A percentile compares a stretch with the other conserved stretches of the same genome.
phyloP scores from a whole-genome alignment of 2,113 vertebrate genomes.

The Serilophus lunatus region DNA sequence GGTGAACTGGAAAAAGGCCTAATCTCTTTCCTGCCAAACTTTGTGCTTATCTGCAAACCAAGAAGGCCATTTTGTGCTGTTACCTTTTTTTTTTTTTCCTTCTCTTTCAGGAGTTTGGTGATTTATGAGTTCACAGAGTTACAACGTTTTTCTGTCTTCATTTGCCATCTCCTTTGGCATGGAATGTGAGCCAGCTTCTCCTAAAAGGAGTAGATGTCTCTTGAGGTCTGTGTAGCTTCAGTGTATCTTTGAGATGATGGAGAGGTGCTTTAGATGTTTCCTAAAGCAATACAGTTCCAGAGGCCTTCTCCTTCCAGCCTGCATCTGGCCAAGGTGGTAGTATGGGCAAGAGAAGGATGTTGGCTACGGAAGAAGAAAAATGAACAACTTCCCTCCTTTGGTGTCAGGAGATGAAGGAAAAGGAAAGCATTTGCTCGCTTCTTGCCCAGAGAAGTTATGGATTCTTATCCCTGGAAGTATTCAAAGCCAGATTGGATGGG shows the following conservation, averaged over 20 bases:
- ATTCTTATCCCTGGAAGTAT: not conserved
- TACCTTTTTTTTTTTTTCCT: not conserved
- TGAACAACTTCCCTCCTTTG: not conserved
- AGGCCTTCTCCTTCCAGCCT: not conserved
- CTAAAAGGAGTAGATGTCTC: not conserved
- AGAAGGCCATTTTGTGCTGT: not conserved
- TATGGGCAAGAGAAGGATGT: not conserved
- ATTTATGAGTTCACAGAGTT: not conserved
- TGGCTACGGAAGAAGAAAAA: not conserved
- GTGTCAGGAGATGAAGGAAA: not conserved
- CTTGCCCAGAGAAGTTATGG: not conserved
- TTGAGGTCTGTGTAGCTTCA: not conserved
- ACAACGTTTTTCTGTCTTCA: not conserved
- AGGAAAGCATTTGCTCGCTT: not conserved
- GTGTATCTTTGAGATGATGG: not conserved
- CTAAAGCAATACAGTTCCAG: not conserved
- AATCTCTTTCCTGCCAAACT: slow-evolving; percentile 70
- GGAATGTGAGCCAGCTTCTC: not conserved
- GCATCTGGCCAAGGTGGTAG: not conserved
- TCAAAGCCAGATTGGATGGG: accelerated
- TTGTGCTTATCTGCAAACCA: slow-evolving; percentile 58
- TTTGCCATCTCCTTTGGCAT: not conserved
- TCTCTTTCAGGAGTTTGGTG: not conserved
- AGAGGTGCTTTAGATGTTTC: not conserved
- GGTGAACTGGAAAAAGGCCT: slow-evolving; percentile 54